These are phyloP conservation scores for Mayetiola destructor DNA, from an alignment of 2,888 invertebrate species.

Conservation along the genomic window DNA sequence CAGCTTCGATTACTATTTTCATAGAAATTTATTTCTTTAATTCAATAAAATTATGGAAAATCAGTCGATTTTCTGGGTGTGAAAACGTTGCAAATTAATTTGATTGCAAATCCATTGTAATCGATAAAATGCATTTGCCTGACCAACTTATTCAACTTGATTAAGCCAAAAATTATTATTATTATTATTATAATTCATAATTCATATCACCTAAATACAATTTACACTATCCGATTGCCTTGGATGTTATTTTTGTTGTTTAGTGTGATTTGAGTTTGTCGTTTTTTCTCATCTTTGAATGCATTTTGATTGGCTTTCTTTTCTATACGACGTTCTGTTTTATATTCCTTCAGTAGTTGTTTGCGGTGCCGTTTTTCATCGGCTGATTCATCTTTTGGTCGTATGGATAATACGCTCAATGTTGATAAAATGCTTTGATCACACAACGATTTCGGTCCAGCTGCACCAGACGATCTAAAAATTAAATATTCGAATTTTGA, in stretches of 20 bases:
- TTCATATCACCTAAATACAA: too few species aligned
- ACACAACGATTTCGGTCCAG: conserved; percentile 41
- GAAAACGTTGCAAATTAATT: too few species aligned
- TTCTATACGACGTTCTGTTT: conserved; percentile 62
- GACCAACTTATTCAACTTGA: too few species aligned
- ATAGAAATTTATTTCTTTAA: too few species aligned
- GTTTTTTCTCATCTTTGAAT: conserved; percentile 73
- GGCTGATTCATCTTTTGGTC: conserved; percentile 60
- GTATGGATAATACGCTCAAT: conserved; percentile 49
- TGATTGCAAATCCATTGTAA: too few species aligned
- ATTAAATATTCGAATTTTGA: not conserved
- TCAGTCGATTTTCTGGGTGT: too few species aligned
- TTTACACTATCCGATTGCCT: conserved; percentile 50
- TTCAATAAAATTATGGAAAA: too few species aligned
- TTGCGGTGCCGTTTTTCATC: conserved; percentile 69
- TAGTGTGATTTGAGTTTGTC: conserved; percentile 59
- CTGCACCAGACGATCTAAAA: not conserved
- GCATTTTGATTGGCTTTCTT: conserved; percentile 66
- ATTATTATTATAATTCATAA: too few species aligned
- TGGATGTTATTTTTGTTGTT: conserved; percentile 63
- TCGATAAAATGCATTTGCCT: too few species aligned
- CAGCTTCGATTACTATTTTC: too few species aligned
- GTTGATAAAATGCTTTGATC: conserved; percentile 51
- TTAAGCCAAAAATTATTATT: too few species aligned
- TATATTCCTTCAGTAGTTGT: conserved; percentile 59